Base-by-base conservation (phyloP, 1,140 invertebrate genomes). In the Drosophila chauvacae region DNA sequence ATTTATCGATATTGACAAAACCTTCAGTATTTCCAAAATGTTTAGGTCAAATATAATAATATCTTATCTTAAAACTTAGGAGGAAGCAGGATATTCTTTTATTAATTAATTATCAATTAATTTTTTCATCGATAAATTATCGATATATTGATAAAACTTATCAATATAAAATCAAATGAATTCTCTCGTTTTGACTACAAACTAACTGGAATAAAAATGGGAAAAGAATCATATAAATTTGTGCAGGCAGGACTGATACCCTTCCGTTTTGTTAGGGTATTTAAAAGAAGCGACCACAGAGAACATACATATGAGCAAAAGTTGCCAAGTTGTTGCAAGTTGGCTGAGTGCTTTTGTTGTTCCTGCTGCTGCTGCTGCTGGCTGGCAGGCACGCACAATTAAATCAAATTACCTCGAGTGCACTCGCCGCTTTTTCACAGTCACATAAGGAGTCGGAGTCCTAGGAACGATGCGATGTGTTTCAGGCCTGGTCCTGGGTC, bases 381-480 rank as follows among this genome's bases (percentile, higher is more conserved):
- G 11, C 74, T 68, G 50, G 42, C 62, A 53, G 78, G 66, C 85
- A 90, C 81, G 85, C 85, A 88, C 85, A 88, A 88, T 88, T 88
- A 88, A 88, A 88, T 88, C 85, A 88, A 88, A 90, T 88, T 88
- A 88, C 85, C 85, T 90, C 78, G 80, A 88, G 85, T 85, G 81
- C 85, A 90, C 85, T 88, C 68, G 76, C 53, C 78, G 60, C 73
- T 80, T 85, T 85, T 84, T 85, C 78, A 79, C 55, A 77, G 81
- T 66, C 73, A 53, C 33, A 48, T 23, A 51, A n/a, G 23, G 35
- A 56, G 20, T 50, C 26, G 11, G 44, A 58, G 53, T 26, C 30
- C 23, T 20, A 0, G 33, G 7, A 16, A 2, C 11, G 37, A 2
- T 7, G 37, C 47, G 2, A 39, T 33, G 61, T 26, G 71, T 41